These are phyloP conservation scores for Nasonia longicornis DNA, from an alignment of 1,140 invertebrate genomes.

Conservation along the genomic window DNA sequence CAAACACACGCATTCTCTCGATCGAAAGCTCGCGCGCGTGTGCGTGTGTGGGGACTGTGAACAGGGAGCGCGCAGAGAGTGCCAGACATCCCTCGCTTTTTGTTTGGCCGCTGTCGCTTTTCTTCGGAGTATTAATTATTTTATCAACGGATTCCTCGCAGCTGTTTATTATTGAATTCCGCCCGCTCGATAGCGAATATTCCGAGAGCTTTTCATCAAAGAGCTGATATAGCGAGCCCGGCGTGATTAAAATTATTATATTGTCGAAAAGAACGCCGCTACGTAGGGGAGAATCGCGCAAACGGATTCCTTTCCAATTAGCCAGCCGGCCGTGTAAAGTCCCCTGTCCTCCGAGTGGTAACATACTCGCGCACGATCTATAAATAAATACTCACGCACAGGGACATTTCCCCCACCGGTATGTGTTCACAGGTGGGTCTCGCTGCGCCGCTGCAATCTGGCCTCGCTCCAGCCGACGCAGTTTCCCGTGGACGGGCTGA, in stretches of 20 bases:
- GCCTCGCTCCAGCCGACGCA: constrained; percentile 81
- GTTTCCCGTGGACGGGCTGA: constrained; percentile 82
- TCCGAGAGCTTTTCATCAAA: too few relatives aligned
- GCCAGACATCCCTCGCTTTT: not conserved
- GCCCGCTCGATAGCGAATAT: too few relatives aligned
- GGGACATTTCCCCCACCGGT: not conserved
- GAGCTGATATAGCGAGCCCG: too few relatives aligned
- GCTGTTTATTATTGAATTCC: too few relatives aligned
- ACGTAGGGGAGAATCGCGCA: not conserved
- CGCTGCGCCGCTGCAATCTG: constrained; percentile 78
- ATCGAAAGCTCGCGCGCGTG: not conserved
- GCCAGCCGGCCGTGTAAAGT: not conserved
- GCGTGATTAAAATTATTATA: not conserved
- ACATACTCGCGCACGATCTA: too few relatives aligned
- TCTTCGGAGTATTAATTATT: not conserved
- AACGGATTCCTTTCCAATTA: not conserved
- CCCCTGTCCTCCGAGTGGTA: too few relatives aligned
- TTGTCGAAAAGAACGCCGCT: not conserved
- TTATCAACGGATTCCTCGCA: not conserved
- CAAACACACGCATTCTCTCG: constrained; percentile 6
- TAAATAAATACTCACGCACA: not conserved
- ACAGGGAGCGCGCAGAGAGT: not conserved
- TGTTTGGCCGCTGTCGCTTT: not conserved
- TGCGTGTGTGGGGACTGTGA: too few relatives aligned
- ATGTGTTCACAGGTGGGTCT: constrained; percentile 67